Base-by-base conservation (phyloP, 1,140 invertebrate species). In the Episyrphus balteatus region DNA sequence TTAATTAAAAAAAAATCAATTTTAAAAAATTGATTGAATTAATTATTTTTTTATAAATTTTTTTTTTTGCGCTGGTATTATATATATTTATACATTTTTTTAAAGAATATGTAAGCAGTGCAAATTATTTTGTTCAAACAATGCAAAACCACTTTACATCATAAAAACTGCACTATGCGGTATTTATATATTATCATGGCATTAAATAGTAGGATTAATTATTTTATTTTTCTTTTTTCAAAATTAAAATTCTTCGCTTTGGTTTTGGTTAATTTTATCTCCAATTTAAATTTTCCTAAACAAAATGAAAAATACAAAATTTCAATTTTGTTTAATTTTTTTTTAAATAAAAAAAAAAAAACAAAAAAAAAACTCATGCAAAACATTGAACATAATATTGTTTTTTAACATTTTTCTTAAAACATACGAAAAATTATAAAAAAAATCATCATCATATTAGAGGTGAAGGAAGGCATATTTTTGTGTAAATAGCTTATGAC, bases 41-140 rank as follows among this genome's bases (percentile, higher is more conserved):
- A 5, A 26, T 26, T 26, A 5, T 5, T 5, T 26, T 26, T 26
- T 26, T 26, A 26, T 26, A 26, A n/a, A 62, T 65, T 70, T 62
- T 58, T 62, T 68, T 62, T 65, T 58, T 59, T 55, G 60, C 57
- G 51, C 50, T 55, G 59, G 55, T 52, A 54, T 52, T 55, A 61
- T 64, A 26, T 26, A 26, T 26, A 26, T 26, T 26, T 26, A 8
- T 26, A 26, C 3, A 26, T 26, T 26, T 26, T 66, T 69, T 65
- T 62, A 56, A 53, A 55, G 55, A 62, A 53, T 60, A 64, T 62
- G 62, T 61, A 55, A 30, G 51, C 51, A 49, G 46, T 56, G 51
- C 49, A 49, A 53, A 54, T 52, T 45, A 46, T 55, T 56, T 56
- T 46, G 43, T 59, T 49, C 48, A 46, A 47, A 55, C 49, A 10